Percentiles rank a stretch among this genome's conserved stretches.
Evolutionary conservation across 1,140 invertebrate genomes (phyloP).

Genomic region (Pteromalus puparum): DNA sequence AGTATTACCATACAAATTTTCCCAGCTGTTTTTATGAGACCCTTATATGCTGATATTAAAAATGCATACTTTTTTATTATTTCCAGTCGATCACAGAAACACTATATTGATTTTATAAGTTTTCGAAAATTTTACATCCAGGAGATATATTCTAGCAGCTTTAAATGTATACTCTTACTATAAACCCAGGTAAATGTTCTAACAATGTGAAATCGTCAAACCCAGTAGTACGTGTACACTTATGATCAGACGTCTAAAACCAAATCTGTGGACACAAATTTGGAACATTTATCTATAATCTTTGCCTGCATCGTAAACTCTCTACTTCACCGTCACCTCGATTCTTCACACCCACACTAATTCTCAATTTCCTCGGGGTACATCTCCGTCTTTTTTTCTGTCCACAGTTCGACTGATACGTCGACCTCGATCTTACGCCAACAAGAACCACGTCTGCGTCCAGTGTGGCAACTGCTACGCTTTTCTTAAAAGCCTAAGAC

Average conservation of each 20-base stretch:
- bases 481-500: constrained; percentile 48
- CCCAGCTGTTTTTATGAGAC: not conserved
- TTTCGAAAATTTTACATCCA: too few species aligned
- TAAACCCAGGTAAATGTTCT: not conserved
- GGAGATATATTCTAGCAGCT: not conserved
- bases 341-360: not conserved
- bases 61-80: not conserved
- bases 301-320: too few species aligned
- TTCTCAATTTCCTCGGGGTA: not conserved
- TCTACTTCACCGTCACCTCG: not conserved
- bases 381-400: not conserved
- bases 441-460: constrained; percentile 12
- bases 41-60: not conserved
- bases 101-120: not conserved
- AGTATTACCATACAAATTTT: constrained; percentile 11
- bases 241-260: too few species aligned
- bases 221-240: too few species aligned
- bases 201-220: too few species aligned
- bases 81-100: not conserved
- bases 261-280: not conserved
- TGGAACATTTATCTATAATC: not conserved
- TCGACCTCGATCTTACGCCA: not conserved
- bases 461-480: constrained; percentile 27
- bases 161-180: not conserved
- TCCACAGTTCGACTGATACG: not conserved